Evolutionary conservation across 1,140 invertebrate genomes (phyloP).

Genomic region (Lethrus apterus): DNA sequence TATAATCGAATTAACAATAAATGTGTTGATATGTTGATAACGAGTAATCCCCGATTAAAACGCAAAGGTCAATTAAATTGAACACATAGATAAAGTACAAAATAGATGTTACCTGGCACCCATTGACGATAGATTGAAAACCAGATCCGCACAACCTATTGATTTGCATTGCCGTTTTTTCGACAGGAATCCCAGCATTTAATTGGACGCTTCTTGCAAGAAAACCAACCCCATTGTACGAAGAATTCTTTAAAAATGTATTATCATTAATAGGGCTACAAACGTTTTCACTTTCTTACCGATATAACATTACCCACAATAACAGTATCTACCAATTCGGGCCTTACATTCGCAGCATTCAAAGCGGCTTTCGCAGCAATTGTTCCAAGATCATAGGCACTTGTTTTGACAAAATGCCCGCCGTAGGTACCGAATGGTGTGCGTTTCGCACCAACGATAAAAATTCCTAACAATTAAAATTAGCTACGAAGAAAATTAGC

Average conservation of each 20-base stretch:
- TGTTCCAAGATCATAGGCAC: constrained; percentile 75
- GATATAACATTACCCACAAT: constrained; percentile 85
- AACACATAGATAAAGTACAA: too few species aligned
- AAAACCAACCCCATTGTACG: constrained; percentile 78
- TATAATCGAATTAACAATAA: too few species aligned
- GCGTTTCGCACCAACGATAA: constrained; percentile 92
- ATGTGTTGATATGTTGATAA: too few species aligned
- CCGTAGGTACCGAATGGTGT: constrained; percentile 99
- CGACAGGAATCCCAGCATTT: constrained; percentile 76
- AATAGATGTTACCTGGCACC: constrained; percentile 66
- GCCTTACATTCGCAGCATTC: constrained; percentile 69
- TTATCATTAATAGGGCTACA: too few species aligned
- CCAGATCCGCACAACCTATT: constrained; percentile 93
- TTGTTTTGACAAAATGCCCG: constrained; percentile 79
- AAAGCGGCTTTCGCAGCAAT: constrained; percentile 78
- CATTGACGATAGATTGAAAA: constrained; percentile 89
- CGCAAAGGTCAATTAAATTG: too few species aligned
- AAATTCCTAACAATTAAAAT: constrained; percentile 63
- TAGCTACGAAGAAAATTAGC: too few species aligned
- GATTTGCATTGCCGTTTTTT: constrained; percentile 71
- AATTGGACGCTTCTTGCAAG: constrained; percentile 80
- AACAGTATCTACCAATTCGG: constrained; percentile 75
- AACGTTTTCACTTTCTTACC: constrained; percentile 47
- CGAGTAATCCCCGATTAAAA: too few species aligned
- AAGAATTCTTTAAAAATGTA: constrained; percentile 62